These are phyloP conservation scores for Gobio gobio DNA, from an alignment of 2,113 vertebrate species.

Conservation along the genomic window DNA sequence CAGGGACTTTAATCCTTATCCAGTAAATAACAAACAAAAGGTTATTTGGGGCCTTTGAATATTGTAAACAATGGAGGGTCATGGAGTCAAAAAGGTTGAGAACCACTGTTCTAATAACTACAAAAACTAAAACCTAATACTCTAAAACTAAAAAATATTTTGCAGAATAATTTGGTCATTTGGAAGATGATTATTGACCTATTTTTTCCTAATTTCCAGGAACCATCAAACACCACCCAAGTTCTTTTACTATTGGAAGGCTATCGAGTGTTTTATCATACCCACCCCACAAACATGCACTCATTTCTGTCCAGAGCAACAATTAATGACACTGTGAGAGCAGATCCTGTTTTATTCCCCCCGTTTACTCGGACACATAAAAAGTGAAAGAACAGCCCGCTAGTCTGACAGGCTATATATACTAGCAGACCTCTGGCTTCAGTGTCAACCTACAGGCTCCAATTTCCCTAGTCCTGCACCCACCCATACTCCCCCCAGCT, in stretches of 20 bases:
- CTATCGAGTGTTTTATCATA: not conserved
- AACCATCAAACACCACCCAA: not conserved
- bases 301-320: not conserved
- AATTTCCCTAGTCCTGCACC: slow-evolving; percentile 45
- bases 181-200: not conserved
- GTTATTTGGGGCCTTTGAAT: too few species aligned
- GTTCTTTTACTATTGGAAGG: not conserved
- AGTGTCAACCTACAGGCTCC: slow-evolving; percentile 53
- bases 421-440: slow-evolving; percentile 66
- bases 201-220: not conserved
- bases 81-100: not conserved
- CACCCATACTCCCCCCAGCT: not conserved
- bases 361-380: not conserved
- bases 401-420: slow-evolving; percentile 72
- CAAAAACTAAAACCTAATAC: not conserved
- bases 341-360: slow-evolving; percentile 3
- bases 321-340: not conserved
- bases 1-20: not conserved
- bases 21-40: not conserved
- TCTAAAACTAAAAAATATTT: not conserved
- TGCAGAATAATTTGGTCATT: not conserved
- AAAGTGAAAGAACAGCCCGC: slow-evolving; percentile 52
- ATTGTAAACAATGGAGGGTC: not conserved
- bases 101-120: not conserved
- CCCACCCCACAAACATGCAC: not conserved